These are phyloP conservation scores for Cantharis flavilabris DNA, from an alignment of 2,888 invertebrate species.

Conservation along the genomic window DNA sequence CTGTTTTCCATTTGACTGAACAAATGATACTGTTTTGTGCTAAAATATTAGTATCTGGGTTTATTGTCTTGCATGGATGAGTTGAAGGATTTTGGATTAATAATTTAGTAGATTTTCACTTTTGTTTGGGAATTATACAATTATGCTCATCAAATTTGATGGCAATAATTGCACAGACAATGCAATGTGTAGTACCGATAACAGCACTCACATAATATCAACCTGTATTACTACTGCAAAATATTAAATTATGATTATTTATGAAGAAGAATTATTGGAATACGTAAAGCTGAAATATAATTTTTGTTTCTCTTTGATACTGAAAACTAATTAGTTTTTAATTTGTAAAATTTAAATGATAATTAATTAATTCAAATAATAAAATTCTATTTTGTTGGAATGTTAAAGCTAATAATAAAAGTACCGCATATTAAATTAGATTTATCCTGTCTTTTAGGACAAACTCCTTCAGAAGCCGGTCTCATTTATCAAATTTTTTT, in stretches of 20 bases:
- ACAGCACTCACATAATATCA: background rate
- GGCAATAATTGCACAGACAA: background rate
- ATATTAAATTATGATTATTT: background rate
- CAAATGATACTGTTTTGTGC: background rate
- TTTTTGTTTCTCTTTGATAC: background rate
- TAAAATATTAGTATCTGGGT: background rate
- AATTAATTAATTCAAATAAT: slow-evolving; percentile 4
- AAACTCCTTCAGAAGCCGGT: background rate
- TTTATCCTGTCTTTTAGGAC: background rate
- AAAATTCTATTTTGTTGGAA: slow-evolving; percentile 2
- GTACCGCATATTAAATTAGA: slow-evolving; percentile 3
- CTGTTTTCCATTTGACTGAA: background rate
- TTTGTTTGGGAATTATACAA: background rate
- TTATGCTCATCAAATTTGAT: background rate
- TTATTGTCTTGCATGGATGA: no score
- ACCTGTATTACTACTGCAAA: no score
- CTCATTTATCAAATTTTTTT: slow-evolving; percentile 1
- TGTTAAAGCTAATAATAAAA: slow-evolving; percentile 1
- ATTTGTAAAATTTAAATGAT: background rate
- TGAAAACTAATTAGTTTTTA: background rate
- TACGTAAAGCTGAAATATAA: background rate
- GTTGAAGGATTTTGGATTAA: background rate
- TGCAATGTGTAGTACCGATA: background rate
- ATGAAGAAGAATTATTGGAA: background rate
- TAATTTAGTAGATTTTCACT: background rate